These are phyloP conservation scores for Tetraneura akinire DNA, from an alignment of 1,140 invertebrate species.

Conservation along the genomic window DNA sequence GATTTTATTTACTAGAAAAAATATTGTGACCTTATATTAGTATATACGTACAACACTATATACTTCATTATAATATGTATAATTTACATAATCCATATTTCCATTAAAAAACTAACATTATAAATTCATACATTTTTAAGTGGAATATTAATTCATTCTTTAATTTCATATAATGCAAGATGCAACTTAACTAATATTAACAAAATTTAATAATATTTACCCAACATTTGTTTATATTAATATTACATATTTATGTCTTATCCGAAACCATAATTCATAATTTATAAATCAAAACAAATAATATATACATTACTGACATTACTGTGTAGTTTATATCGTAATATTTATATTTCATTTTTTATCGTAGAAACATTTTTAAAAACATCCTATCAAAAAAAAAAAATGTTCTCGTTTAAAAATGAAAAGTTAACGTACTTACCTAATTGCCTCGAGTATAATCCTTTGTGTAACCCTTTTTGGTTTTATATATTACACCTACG, in stretches of 20 bases:
- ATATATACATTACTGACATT: too few relatives aligned
- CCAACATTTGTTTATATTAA: not conserved
- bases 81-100: constrained; percentile 24
- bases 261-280: not conserved
- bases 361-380: constrained; percentile 8
- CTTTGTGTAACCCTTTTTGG: not conserved
- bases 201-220: not conserved
- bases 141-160: not conserved
- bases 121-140: constrained; percentile 12
- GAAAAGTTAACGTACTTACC: constrained; percentile 5
- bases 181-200: too few relatives aligned
- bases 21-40: not conserved
- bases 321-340: too few relatives aligned
- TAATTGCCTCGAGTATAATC: constrained; percentile 14
- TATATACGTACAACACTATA: not conserved
- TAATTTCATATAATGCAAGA: too few relatives aligned
- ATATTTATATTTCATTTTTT: too few relatives aligned
- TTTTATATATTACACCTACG: not conserved
- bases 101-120: not conserved
- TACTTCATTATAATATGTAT: constrained; percentile 8
- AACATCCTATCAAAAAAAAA: not conserved
- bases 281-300: too few relatives aligned
- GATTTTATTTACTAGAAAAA: constrained; percentile 1
- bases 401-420: constrained; percentile 22
- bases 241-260: too few relatives aligned